Conservation (phyloP, 2,888 invertebrate genomes). For the Drosophila ezoana region DNA sequence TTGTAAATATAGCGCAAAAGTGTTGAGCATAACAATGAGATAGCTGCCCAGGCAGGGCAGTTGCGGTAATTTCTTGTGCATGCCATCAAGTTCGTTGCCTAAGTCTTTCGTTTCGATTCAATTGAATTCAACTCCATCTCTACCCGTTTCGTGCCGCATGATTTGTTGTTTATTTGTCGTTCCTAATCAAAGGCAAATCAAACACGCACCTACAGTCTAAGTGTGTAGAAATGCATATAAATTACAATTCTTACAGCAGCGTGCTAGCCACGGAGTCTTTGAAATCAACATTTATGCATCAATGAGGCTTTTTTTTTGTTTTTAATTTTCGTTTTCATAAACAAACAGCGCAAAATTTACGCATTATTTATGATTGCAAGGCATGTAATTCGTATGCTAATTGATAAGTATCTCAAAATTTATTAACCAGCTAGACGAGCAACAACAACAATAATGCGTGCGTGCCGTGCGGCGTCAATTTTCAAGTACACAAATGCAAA, state of each 20-base stretch:
- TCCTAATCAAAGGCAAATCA: constrained; percentile 72
- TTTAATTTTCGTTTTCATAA: constrained; percentile 43
- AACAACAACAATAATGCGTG: constrained; percentile 62
- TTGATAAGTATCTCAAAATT: constrained; percentile 81
- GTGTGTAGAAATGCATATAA: constrained; percentile 73
- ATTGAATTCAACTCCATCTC: constrained; percentile 36
- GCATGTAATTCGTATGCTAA: constrained; percentile 82
- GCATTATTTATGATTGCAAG: constrained; percentile 83
- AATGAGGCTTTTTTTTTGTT: constrained; percentile 40
- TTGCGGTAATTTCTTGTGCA: constrained; percentile 40
- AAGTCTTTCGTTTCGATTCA: constrained; percentile 50
- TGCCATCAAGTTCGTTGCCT: constrained; percentile 66
- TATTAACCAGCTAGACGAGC: constrained; percentile 72
- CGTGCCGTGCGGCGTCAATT: constrained; percentile 76
- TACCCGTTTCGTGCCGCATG: constrained; percentile 70
- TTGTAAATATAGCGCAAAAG: constrained; percentile 77
- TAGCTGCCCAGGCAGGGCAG: constrained; percentile 22
- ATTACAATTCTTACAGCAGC: constrained; percentile 59
- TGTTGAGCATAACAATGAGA: constrained; percentile 75
- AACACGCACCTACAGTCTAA: constrained; percentile 74
- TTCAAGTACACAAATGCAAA: constrained; percentile 79
- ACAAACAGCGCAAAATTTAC: constrained; percentile 68
- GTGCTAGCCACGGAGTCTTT: constrained; percentile 26
- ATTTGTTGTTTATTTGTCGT: constrained; percentile 80
- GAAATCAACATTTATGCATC: constrained; percentile 72